Evolutionary conservation across 1,140 invertebrate genomes (phyloP), one percentile per base, ranked within the genome.

Genomic region (Atta colombica): DNA sequence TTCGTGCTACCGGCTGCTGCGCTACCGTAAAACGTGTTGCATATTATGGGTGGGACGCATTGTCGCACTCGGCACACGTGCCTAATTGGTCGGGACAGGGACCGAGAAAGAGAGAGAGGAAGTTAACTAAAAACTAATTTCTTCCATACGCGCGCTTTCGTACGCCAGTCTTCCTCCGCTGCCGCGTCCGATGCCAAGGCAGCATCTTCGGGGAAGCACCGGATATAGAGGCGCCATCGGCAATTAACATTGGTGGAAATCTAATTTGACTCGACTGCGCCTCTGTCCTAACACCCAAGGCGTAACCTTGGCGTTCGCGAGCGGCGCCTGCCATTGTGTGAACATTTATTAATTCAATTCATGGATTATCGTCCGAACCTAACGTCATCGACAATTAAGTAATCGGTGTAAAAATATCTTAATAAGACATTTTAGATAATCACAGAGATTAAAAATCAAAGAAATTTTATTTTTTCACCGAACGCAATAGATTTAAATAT

Each of bases 181-280:
- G 87, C 81, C 58, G 25, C 74, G 69, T 77, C 16, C 65, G 16
- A 45, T 69, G 51, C 4, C 14, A 55, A 61, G 85, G 69, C 68
- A 66, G 88, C 91, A 91, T 94, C 91, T 95, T 95, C 95, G 94
- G 63, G 86, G 95, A 95, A 95, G 92, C 88, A 93, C 94, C 94
- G 95, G 95, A 95, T 95, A 95, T 95, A 95, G 94, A 94, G 95
- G 94, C 95, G 95, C 94, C 95, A 93, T 91, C 87, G 90, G 77
- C 92, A 95, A 95, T 95, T 95, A 95, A 85, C 93, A 94, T 93
- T 88, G 77, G 74, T 86, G 84, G 91, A 91, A 93, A 93, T 93
- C 90, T 94, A 94, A 95, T 94, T 93, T 93, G 89, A 94, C 92
- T 87, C 87, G 94, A 94, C 91, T 82, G 53, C 21, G 66, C 35